These are phyloP conservation scores for Etheostoma nigrum DNA, from an alignment of 2,797 vertebrate species.

Conservation along the genomic window DNA sequence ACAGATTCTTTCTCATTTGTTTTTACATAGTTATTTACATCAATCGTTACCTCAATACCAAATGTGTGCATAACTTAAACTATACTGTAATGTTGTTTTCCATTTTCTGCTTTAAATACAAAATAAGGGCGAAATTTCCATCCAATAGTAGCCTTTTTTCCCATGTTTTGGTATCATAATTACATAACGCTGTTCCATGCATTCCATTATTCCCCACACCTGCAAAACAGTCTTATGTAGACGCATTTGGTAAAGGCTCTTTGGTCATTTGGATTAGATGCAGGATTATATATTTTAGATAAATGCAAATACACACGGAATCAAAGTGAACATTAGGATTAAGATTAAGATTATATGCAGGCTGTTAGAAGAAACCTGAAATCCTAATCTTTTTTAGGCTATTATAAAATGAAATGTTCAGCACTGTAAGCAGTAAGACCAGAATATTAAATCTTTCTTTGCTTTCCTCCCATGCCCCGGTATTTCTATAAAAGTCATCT, in stretches of 20 bases:
- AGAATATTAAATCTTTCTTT: conserved; percentile 1
- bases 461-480: not conserved
- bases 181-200: no score
- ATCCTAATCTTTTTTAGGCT: not conserved
- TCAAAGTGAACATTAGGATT: not conserved
- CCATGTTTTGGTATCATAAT: no score
- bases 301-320: not conserved
- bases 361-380: not conserved
- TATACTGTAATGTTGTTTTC: no score
- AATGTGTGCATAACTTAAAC: no score
- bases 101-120: no score
- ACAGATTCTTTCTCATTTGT: not conserved
- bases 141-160: no score
- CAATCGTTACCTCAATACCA: no score
- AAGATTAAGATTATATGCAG: not conserved
- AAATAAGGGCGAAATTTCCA: no score
- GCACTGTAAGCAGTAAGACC: not conserved
- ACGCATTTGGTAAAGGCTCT: not conserved
- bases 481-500: conserved; percentile 19
- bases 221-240: not conserved
- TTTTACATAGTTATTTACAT: not conserved
- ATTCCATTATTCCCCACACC: no score
- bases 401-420: not conserved
- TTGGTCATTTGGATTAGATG: not conserved
- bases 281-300: not conserved